phyloP scores from a whole-genome alignment of 2,797 vertebrate species.

The Cirrhinus molitorella region DNA sequence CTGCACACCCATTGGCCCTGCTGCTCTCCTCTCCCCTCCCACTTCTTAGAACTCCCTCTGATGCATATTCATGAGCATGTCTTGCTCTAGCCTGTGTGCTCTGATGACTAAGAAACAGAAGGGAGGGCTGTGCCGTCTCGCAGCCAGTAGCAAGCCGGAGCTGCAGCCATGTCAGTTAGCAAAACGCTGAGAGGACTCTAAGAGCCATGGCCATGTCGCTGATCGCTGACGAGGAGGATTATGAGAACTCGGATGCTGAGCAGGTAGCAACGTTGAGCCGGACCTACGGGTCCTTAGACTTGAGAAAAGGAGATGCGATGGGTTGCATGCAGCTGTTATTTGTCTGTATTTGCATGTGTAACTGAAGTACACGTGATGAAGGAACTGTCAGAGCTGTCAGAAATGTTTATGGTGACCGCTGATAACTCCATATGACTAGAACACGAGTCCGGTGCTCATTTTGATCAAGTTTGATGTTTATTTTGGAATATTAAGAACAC shows the following conservation, averaged over 20 bases:
- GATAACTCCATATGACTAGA: slow-evolving; percentile 5
- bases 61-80: slow-evolving; percentile 51
- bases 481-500: not conserved
- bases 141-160: slow-evolving; percentile 75
- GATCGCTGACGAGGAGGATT: slow-evolving; percentile 95
- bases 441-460: not conserved
- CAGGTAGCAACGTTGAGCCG: slow-evolving; percentile 80
- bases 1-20: slow-evolving; percentile 75
- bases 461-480: not conserved
- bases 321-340: slow-evolving; percentile 23
- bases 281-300: slow-evolving; percentile 22
- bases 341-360: slow-evolving; percentile 45
- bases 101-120: slow-evolving; percentile 77
- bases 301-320: not conserved
- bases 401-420: not conserved
- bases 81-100: slow-evolving; percentile 65
- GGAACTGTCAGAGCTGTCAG: slow-evolving; percentile 26
- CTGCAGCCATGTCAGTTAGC: slow-evolving; percentile 91
- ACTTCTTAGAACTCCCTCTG: slow-evolving; percentile 64
- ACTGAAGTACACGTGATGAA: slow-evolving; percentile 25
- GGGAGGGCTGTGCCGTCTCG: slow-evolving; percentile 77
- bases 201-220: slow-evolving; percentile 94
- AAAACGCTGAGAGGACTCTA: slow-evolving; percentile 83
- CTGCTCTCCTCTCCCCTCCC: slow-evolving; percentile 66
- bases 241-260: slow-evolving; percentile 93